These are phyloP conservation scores for Lasiurus cinereus DNA, from an alignment of 2,113 vertebrate species.

Conservation along the genomic window DNA sequence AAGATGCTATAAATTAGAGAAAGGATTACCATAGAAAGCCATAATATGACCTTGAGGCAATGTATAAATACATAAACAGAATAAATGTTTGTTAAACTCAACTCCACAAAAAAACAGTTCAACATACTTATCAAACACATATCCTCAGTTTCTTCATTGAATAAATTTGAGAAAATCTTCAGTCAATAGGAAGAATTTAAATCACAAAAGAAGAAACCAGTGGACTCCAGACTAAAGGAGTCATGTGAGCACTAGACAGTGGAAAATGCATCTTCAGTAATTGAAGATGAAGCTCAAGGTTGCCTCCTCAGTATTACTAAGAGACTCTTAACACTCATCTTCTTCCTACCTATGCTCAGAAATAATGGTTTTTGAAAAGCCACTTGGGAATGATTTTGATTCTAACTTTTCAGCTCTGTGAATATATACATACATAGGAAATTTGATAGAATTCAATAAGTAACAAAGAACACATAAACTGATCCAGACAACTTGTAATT, in stretches of 20 bases:
- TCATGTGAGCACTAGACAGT: neutral
- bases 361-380: neutral
- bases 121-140: neutral
- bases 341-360: neutral
- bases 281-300: slow-evolving; percentile 5
- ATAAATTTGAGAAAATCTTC: neutral
- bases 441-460: neutral
- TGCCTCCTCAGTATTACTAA: neutral
- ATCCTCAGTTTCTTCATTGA: neutral
- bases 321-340: neutral
- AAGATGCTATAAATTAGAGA: neutral
- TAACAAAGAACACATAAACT: slow-evolving; percentile 3
- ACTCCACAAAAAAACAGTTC: neutral
- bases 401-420: neutral
- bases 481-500: neutral
- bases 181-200: slow-evolving; percentile 19
- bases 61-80: neutral
- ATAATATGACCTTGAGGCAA: neutral
- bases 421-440: neutral
- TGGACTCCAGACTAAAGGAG: neutral
- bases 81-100: neutral
- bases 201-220: neutral
- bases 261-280: neutral
- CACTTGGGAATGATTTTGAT: neutral
- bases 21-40: neutral